Percentiles rank a stretch among this genome's conserved stretches.
phyloP scores from a whole-genome alignment of 2,888 invertebrate genomes.

The Rhagonycha fulva region DNA sequence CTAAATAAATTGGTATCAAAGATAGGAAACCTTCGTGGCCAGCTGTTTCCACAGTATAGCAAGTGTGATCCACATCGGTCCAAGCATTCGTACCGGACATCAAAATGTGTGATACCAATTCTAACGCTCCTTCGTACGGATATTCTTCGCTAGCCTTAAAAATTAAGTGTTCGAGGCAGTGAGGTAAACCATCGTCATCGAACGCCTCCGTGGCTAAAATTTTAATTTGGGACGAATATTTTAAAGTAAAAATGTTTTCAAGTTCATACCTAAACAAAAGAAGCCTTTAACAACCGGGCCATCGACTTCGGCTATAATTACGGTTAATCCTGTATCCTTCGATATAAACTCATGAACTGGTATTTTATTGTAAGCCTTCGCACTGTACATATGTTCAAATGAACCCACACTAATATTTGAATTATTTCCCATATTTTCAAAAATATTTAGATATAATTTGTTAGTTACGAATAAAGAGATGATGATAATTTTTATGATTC shows the following conservation, averaged over 20 bases:
- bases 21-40: slow-evolving; percentile 86
- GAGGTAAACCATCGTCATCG: slow-evolving; percentile 91
- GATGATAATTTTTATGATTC: too few relatives aligned
- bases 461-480: too few relatives aligned
- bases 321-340: slow-evolving; percentile 76
- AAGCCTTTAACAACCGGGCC: slow-evolving; percentile 90
- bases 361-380: slow-evolving; percentile 72
- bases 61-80: slow-evolving; percentile 87
- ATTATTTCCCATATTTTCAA: too few relatives aligned
- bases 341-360: slow-evolving; percentile 83
- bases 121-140: slow-evolving; percentile 87
- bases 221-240: neutral
- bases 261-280: slow-evolving; percentile 80
- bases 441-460: too few relatives aligned
- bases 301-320: slow-evolving; percentile 84
- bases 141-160: slow-evolving; percentile 89
- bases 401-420: slow-evolving; percentile 42
- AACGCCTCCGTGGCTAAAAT: slow-evolving; percentile 82
- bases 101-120: slow-evolving; percentile 84
- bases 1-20: slow-evolving; percentile 87
- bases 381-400: slow-evolving; percentile 64
- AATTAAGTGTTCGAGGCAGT: slow-evolving; percentile 89
- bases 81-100: slow-evolving; percentile 92
- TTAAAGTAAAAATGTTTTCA: neutral
- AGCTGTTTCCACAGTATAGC: slow-evolving; percentile 87